Evolutionary conservation across 2,113 vertebrate genomes (phyloP).

Genomic region (Leptobrachium leishanense): DNA sequence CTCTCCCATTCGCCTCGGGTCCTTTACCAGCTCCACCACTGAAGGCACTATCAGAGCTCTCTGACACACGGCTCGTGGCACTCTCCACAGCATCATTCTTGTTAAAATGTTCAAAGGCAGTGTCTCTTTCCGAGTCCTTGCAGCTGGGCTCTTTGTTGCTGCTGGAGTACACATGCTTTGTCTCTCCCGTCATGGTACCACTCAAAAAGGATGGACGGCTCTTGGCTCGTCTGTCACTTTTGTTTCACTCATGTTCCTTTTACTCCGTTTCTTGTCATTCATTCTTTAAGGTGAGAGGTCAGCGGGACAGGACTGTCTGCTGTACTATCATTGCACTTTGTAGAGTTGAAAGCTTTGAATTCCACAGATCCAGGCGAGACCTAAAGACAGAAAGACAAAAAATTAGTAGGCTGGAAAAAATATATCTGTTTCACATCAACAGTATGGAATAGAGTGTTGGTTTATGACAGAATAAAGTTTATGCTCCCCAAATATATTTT

Average conservation of each 20-base stretch:
- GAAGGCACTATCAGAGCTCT: slow-evolving; percentile 60
- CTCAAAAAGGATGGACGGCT: slow-evolving; percentile 59
- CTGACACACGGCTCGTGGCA: slow-evolving; percentile 47
- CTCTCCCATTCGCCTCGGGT: slow-evolving; percentile 59
- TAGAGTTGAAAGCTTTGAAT: background rate
- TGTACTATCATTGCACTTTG: slow-evolving; percentile 26
- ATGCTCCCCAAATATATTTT: too few species aligned
- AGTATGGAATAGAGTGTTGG: too few species aligned
- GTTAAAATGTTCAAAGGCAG: slow-evolving; percentile 69
- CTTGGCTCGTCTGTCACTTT: slow-evolving; percentile 65
- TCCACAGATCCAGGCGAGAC: background rate
- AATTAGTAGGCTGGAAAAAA: too few species aligned
- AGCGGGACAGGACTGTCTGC: slow-evolving; percentile 19
- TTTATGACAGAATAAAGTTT: too few species aligned
- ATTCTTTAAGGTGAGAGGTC: slow-evolving; percentile 21
- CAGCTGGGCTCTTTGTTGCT: slow-evolving; percentile 69
- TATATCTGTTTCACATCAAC: too few species aligned
- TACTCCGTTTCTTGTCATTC: slow-evolving; percentile 64
- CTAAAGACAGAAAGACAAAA: background rate
- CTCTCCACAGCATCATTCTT: slow-evolving; percentile 60
- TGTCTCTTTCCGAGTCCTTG: slow-evolving; percentile 74
- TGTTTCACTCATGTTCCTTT: slow-evolving; percentile 61
- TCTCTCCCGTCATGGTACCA: slow-evolving; percentile 86
- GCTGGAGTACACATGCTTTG: slow-evolving; percentile 75
- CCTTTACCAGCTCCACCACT: slow-evolving; percentile 60